A percentile compares a stretch with the other conserved stretches of the same genome.
Conservation (phyloP, 1,140 invertebrate genomes). For the Drosophila punjabiensis region DNA sequence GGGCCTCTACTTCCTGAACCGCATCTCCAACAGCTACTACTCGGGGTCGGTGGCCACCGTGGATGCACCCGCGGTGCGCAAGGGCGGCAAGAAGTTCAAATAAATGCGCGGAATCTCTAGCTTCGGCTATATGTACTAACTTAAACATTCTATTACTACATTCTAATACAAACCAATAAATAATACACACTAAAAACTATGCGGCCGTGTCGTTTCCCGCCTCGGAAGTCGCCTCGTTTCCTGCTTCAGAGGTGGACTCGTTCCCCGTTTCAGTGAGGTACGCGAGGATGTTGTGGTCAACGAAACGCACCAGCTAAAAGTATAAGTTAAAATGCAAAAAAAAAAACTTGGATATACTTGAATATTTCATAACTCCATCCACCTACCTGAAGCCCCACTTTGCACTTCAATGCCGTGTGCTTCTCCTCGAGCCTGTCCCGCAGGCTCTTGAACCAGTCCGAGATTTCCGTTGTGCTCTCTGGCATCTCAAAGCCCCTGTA, state of each 20-base stretch:
- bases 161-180: constrained; percentile 17
- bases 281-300: constrained; percentile 60
- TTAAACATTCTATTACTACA: constrained; percentile 22
- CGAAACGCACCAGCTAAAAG: constrained; percentile 48
- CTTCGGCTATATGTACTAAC: constrained; percentile 5
- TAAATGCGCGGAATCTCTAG: constrained; percentile 17
- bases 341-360: not conserved
- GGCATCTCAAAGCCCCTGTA: constrained; percentile 65
- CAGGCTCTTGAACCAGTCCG: constrained; percentile 53
- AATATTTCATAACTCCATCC: not conserved
- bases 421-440: constrained; percentile 52
- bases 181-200: constrained; percentile 9
- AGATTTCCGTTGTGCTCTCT: constrained; percentile 4
- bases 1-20: constrained; percentile 80
- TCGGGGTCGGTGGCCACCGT: constrained; percentile 48
- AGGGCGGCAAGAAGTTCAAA: constrained; percentile 66
- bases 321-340: not conserved
- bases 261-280: constrained; percentile 41
- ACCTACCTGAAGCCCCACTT: constrained; percentile 35
- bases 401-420: constrained; percentile 28
- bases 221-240: constrained; percentile 49
- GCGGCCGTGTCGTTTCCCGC: constrained; percentile 31
- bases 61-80: constrained; percentile 46
- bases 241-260: constrained; percentile 53
- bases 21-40: constrained; percentile 80